Base-by-base conservation (phyloP, 2,797 vertebrate species). In the Falco concolor region DNA sequence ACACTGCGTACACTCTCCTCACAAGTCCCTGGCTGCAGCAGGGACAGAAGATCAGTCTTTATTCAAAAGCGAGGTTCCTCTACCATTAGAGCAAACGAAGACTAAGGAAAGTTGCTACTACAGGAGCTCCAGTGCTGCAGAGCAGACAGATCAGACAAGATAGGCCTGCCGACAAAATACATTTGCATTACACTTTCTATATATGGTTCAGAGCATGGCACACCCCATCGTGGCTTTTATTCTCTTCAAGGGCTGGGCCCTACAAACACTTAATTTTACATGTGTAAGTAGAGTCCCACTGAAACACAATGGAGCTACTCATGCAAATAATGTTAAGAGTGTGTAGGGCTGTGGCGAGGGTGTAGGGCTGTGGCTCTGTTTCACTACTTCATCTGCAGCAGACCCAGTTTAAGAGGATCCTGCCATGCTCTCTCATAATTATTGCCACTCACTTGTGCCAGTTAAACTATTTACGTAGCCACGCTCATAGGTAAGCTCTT, bases 301-400 rank as follows among this genome's bases (percentile, higher is more conserved):
- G 90, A 95, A 94, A 92, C 54, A 96, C 94, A 93, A 80, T 90
- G 88, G 90, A 91, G 86, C 90, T 83, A 92, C 96, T 95, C 96
- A 95, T 87, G 94, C 95, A 95, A 95, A 84, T 93, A 93, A 95
- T 47, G 50, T 34, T 80, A 84, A 82, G 83, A 96, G 84, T 2
- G 1, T 82, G 88, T 73, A 73, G 81, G 81, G 84, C 75, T 63
- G 77, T 77, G 77, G 77, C 90, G n/a, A 73, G 81, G 81, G 1
- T 82, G 88, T 73, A 73, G 81, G 81, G 84, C 75, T 63, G 77
- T 77, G 77, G 77, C 90, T 95, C 83, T 27, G 17, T 87, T 94
- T 93, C 93, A 87, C 80, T 60, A 30, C 14, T 90, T 75, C 93
- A 80, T 89, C 84, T 50, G 68, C 77, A 79, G 70, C 84, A 94